Conservation (phyloP, 1,140 invertebrate genomes). For the Bacillus rossius region DNA sequence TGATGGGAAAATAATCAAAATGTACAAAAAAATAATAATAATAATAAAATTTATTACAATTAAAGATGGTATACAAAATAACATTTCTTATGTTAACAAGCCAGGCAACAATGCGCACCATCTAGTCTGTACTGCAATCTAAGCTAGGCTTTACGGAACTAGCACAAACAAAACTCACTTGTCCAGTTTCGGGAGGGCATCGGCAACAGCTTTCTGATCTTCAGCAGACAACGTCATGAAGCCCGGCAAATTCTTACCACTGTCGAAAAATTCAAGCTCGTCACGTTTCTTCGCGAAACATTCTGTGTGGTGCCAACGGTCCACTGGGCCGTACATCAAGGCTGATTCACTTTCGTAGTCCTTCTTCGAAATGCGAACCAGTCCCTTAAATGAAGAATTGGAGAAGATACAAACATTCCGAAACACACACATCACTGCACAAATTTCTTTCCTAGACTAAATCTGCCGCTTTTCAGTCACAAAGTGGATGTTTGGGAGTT, state of each 20-base stretch:
- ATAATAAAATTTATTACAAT: too few relatives aligned
- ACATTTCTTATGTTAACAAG: too few relatives aligned
- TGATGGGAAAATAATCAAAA: too few relatives aligned
- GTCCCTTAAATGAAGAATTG: constrained; percentile 47
- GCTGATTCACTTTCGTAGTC: constrained; percentile 79
- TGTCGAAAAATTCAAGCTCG: constrained; percentile 69
- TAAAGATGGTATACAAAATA: too few relatives aligned
- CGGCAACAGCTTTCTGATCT: constrained; percentile 64
- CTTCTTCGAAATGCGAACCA: constrained; percentile 78
- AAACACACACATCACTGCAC: not conserved
- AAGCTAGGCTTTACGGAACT: too few relatives aligned
- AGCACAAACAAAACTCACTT: constrained; percentile 19
- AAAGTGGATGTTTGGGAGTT: too few relatives aligned
- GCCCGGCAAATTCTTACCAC: constrained; percentile 66
- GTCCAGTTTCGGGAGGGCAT: constrained; percentile 55
- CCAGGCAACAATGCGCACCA: too few relatives aligned
- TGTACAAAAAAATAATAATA: too few relatives aligned
- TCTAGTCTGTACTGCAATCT: too few relatives aligned
- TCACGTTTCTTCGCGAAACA: constrained; percentile 81
- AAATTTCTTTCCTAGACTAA: not conserved
- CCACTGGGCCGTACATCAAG: constrained; percentile 69
- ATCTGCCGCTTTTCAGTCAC: too few relatives aligned
- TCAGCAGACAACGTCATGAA: constrained; percentile 63
- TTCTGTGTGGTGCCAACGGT: constrained; percentile 87
- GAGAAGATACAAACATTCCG: constrained; percentile 5